These are phyloP conservation scores for Cactoblastis cactorum DNA, from an alignment of 2,888 invertebrate species.

Conservation along the genomic window DNA sequence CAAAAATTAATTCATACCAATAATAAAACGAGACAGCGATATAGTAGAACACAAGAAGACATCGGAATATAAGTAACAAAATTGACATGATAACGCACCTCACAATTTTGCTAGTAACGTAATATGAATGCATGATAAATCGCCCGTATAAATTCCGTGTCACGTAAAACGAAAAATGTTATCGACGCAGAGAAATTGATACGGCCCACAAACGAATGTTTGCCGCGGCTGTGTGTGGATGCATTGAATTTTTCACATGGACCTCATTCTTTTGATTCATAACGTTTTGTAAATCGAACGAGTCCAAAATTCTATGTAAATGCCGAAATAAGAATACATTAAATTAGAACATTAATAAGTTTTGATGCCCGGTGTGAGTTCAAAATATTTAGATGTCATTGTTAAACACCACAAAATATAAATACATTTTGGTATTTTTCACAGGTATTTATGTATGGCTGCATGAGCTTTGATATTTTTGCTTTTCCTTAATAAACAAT, in stretches of 20 bases:
- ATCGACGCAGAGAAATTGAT: slow-evolving; percentile 70
- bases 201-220: slow-evolving; percentile 55
- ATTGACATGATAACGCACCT: slow-evolving; percentile 63
- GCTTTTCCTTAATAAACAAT: too few relatives aligned
- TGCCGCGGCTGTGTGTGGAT: slow-evolving; percentile 48
- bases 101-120: slow-evolving; percentile 65
- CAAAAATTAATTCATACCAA: not conserved
- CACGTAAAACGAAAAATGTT: slow-evolving; percentile 74
- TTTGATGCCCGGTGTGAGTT: too few relatives aligned
- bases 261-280: slow-evolving; percentile 17
- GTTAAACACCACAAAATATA: too few relatives aligned
- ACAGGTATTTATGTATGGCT: too few relatives aligned
- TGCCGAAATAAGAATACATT: too few relatives aligned
- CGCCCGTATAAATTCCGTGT: slow-evolving; percentile 73
- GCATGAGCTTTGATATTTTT: too few relatives aligned
- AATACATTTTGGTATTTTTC: too few relatives aligned
- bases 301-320: not conserved
- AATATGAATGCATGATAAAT: slow-evolving; percentile 76
- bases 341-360: too few relatives aligned
- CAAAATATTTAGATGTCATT: too few relatives aligned
- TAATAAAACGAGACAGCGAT: not conserved
- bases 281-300: not conserved
- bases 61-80: slow-evolving; percentile 45
- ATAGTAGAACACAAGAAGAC: slow-evolving; percentile 44
- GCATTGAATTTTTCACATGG: slow-evolving; percentile 38